These are phyloP conservation scores for Hoplostethus atlanticus DNA, from an alignment of 2,797 vertebrate genomes.

Conservation along the genomic window DNA sequence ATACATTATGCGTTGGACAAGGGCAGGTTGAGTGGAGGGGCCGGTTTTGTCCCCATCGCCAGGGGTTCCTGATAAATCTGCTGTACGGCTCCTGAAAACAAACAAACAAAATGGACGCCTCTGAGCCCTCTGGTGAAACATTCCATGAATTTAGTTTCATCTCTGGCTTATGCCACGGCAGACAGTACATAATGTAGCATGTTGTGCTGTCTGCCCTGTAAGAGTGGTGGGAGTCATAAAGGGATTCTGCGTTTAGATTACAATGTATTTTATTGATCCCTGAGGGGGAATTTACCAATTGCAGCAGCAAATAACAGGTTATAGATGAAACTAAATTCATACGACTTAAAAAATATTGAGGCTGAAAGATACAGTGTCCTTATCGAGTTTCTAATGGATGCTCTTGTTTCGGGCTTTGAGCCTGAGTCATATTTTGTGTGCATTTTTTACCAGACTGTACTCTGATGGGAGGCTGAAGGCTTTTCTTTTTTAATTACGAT, in stretches of 20 bases:
- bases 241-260: background rate
- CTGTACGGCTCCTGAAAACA: conserved; percentile 51
- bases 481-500: background rate
- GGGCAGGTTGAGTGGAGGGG: conserved; percentile 26
- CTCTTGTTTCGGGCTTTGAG: conserved; percentile 2
- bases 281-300: background rate
- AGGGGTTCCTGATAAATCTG: conserved; percentile 51
- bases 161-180: conserved; percentile 16
- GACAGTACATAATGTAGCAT: background rate
- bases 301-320: background rate
- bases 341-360: too few relatives aligned
- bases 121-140: conserved; percentile 26
- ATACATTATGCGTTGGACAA: conserved; percentile 45
- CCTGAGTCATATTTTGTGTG: conserved; percentile 6
- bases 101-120: conserved; percentile 61
- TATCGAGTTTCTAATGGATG: too few relatives aligned
- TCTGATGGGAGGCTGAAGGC: conserved; percentile 14
- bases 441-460: background rate
- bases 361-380: too few relatives aligned
- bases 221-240: background rate
- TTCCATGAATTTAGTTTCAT: conserved; percentile 16
- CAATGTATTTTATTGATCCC: background rate
- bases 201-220: background rate
- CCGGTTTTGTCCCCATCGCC: conserved; percentile 41
- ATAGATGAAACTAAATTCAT: too few relatives aligned